These are phyloP conservation scores for Umimayanthus chanpuru DNA, from an alignment of 92 coral and sea anemone genomes.

Conservation along the genomic window DNA sequence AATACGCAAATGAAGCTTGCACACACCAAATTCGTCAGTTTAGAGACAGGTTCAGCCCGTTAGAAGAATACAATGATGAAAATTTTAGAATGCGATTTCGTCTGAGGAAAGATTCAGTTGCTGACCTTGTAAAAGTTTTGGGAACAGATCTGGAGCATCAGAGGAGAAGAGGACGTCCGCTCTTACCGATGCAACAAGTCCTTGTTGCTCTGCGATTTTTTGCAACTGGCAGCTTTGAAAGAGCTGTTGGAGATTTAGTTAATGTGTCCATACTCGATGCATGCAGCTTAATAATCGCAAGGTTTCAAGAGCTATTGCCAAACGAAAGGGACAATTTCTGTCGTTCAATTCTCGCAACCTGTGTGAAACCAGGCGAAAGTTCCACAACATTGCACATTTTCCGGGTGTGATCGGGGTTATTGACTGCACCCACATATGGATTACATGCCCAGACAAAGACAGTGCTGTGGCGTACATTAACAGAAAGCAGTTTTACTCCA, in stretches of 20 bases:
- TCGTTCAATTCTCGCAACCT: conserved; percentile 40
- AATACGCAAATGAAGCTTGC: conserved; percentile 33
- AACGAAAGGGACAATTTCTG: conserved; percentile 27
- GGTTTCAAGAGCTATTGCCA: conserved; percentile 38
- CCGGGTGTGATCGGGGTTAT: conserved; percentile 44
- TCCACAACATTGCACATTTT: conserved; percentile 29
- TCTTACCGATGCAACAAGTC: conserved; percentile 37
- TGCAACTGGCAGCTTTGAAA: conserved; percentile 15
- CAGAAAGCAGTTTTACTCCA: conserved; percentile 46
- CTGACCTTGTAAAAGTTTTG: conserved; percentile 12
- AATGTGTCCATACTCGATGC: conserved; percentile 43
- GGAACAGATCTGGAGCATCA: conserved; percentile 29
- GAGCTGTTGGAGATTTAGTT: conserved; percentile 38
- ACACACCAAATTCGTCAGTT: not conserved
- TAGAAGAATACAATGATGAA: not conserved
- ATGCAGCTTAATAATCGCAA: conserved; percentile 44
- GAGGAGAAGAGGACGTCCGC: conserved; percentile 32
- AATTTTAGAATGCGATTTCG: conserved; percentile 30
- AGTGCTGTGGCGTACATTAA: conserved; percentile 45
- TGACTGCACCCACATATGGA: conserved; percentile 47
- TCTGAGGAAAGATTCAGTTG: conserved; percentile 3
- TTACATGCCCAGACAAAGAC: conserved; percentile 40
- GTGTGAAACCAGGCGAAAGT: conserved; percentile 42
- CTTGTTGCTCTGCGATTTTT: conserved; percentile 15
- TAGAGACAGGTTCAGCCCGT: not conserved